Conservation (phyloP, 2,113 vertebrate species). For the Festucalex cinctus region DNA sequence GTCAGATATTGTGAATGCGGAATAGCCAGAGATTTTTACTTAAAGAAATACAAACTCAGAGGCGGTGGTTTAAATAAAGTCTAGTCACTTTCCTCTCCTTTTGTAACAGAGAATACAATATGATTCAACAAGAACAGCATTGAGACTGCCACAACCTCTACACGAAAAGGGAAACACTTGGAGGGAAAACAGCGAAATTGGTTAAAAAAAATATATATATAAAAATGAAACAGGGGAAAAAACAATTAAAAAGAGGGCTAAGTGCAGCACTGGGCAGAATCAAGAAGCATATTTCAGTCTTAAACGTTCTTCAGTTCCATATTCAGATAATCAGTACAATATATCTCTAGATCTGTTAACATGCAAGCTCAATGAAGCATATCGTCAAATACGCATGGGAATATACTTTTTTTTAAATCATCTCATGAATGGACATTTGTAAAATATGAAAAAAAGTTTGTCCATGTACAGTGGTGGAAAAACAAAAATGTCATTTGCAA, state of each 20-base stretch:
- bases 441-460: conserved; percentile 79
- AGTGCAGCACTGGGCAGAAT: conserved; percentile 88
- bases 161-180: conserved; percentile 67
- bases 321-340: conserved; percentile 79
- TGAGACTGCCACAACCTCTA: conserved; percentile 63
- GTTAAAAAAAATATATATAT: conserved; percentile 48
- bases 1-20: neutral
- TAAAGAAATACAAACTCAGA: conserved; percentile 50
- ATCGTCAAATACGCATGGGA: conserved; percentile 84
- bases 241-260: conserved; percentile 60
- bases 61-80: conserved; percentile 72
- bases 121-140: conserved; percentile 65
- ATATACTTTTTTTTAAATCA: conserved; percentile 75
- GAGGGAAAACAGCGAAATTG: conserved; percentile 23
- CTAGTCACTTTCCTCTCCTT: conserved; percentile 68
- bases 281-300: conserved; percentile 73
- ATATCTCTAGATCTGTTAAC: conserved; percentile 80
- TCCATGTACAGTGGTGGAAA: conserved; percentile 75
- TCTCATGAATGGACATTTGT: conserved; percentile 80
- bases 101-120: conserved; percentile 69
- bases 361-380: conserved; percentile 84
- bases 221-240: conserved; percentile 37
- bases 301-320: conserved; percentile 69
- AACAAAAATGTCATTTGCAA: conserved; percentile 71
- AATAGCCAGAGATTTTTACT: conserved; percentile 31